Evolutionary conservation across 2,797 vertebrate genomes (phyloP).

Genomic region (Artibeus jamaicensis): DNA sequence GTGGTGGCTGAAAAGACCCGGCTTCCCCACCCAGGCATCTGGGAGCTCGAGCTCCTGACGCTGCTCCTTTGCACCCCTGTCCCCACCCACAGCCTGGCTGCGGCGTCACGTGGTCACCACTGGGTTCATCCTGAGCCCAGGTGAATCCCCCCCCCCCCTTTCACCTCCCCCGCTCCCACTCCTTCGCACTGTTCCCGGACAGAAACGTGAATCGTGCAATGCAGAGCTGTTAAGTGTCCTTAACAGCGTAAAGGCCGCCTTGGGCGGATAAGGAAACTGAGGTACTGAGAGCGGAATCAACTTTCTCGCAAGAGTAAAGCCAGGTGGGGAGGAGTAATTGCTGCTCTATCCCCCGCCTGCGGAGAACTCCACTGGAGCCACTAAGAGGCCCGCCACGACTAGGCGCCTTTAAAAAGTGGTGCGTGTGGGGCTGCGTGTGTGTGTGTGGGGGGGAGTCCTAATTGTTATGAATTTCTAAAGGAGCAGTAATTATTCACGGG

Average conservation of each 20-base stretch:
- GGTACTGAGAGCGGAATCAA: background rate
- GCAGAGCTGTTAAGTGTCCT: background rate
- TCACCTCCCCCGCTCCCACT: no score
- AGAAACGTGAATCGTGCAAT: background rate
- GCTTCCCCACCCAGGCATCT: background rate
- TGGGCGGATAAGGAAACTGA: slow-evolving; percentile 49
- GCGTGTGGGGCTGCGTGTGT: background rate
- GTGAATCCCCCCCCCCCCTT: background rate
- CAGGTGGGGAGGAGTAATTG: background rate
- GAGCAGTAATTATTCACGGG: slow-evolving; percentile 64
- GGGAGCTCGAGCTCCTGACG: background rate
- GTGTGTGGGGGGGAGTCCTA: background rate
- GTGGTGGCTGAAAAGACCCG: background rate
- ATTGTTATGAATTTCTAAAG: slow-evolving; percentile 66
- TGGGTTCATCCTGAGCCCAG: background rate
- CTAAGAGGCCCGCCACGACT: background rate
- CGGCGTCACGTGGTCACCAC: slow-evolving; percentile 17
- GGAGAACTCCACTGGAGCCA: background rate
- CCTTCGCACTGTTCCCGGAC: background rate
- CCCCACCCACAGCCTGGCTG: background rate
- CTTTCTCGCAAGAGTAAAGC: background rate
- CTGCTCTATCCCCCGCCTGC: background rate
- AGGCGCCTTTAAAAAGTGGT: background rate
- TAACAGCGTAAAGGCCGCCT: background rate
- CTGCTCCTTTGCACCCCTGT: background rate